Evolutionary conservation across 2,888 invertebrate species (phyloP), one percentile per base, ranked within the genome.

Genomic region (Agriopis leucophaearia): DNA sequence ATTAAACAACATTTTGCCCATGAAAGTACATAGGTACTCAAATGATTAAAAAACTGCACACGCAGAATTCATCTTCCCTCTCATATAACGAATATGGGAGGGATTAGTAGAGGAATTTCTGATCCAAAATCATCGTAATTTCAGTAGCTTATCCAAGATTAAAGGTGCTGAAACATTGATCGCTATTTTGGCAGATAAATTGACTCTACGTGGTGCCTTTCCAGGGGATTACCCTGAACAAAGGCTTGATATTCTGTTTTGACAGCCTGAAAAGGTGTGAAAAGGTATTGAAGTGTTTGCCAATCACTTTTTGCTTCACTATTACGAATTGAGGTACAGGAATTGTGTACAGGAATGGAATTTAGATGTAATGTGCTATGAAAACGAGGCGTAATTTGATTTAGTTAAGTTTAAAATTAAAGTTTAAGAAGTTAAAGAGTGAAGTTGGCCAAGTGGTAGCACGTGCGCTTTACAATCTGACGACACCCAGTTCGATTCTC

Each of bases 181-280:
- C 64, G 67, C 57, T 50, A 47, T 63, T 69, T 54, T 16, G 56
- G 62, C 54, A 65, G 69, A 73, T 69, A 69, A 73, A 73, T 73
- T 59, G 73, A 59, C 64, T 59, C 42, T 66, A 72, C 70, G 73
- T 73, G 73, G 62, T 50, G 57, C 52, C 60, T 45, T 69, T 65
- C 60, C 62, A 50, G 57, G 54, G 60, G 40, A 70, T 65, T 54
- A 48, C 45, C 54, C 65, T 64, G 59, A 63, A 56, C 60, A 64
- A 69, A 69, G 60, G 54, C 15, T 50, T 56, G 55, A 64, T 36
- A 52, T 62, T 62, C 38, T 48, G 40, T 62, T 58, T 62, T 69
- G 62, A 54, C 50, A 63, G 18, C 0, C 12, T 45, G 16, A 40
- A 47, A 62, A 62, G 67, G 62, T 63, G 52, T 42, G 42, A 27